Evolutionary conservation across 2,113 vertebrate genomes (phyloP), one percentile per base, ranked within the genome.

Genomic region (Psittacus erithacus): DNA sequence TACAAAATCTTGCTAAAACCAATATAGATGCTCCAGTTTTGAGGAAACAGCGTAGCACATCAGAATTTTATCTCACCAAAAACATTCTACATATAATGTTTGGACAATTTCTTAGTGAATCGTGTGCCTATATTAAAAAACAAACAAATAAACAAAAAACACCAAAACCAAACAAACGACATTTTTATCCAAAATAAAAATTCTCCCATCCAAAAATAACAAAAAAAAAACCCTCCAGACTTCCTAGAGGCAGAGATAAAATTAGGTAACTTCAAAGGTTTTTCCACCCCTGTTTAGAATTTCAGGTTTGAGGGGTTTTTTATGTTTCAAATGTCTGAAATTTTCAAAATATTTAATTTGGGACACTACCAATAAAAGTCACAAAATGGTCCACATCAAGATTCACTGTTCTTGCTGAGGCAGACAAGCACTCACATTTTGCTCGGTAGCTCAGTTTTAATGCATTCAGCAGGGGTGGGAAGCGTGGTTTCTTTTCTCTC

Each of bases 301-400:
- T 4, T 70, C 12, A 4, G 15, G 1, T 18, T 10, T 2, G 15
- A 23, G 2, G 10, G 14, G 19, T 29, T 22, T 3, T 19, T 46
- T 67, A 18, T 6, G 1, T 20, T 80, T 69, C 43, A 29, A 62
- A 55, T 18, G 2, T 33, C 25, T 55, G 33, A 64, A 39, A 43
- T 50, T 69, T 73, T 43, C 11, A 44, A 75, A 91, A 49, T 35
- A 38, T 49, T 88, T 90, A 13, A 64, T 53, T 44, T 62, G 20
- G 12, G 18, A n/a, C 31, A 49, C 16, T 39, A 78, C 20, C 59
- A 78, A 25, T 29, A 44, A 38, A 60, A 57, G 22, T 22, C 31
- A 33, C 1, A 6, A 17, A 4, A 43, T 38, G 13, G 12, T 24
- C 17, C 15, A 69, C 39, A 55, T 11, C 17, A 80, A 69, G 13